Conservation (phyloP, 2,888 invertebrate species). For the Eurytoma adleriae region DNA sequence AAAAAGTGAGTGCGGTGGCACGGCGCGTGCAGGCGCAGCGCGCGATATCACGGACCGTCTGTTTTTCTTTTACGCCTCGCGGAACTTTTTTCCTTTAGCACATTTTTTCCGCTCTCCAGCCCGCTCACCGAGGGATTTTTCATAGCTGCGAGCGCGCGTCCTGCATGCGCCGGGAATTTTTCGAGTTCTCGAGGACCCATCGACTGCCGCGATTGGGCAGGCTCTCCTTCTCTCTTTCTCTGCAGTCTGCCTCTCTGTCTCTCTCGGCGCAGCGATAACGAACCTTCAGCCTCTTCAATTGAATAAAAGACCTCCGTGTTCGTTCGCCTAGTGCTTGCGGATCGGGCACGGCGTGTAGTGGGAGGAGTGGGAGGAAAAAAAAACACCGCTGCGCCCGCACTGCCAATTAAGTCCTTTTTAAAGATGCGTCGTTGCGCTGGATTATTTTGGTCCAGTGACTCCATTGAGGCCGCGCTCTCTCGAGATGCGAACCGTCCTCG, state of each 20-base stretch:
- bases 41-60: conserved; percentile 56
- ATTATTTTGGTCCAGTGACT: conserved; percentile 54
- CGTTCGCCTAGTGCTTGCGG: conserved; percentile 6
- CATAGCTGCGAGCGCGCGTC: background rate
- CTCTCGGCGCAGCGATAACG: conserved; percentile 48
- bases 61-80: conserved; percentile 72
- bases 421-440: conserved; percentile 50
- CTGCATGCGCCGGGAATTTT: conserved; percentile 27
- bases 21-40: background rate
- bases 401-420: conserved; percentile 57
- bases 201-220: conserved; percentile 44
- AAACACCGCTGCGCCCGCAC: background rate
- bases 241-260: too few relatives aligned
- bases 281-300: conserved; percentile 52
- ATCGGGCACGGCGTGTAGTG: background rate
- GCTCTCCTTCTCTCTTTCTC: background rate
- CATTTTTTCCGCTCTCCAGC: conserved; percentile 58
- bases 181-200: conserved; percentile 45
- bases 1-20: background rate
- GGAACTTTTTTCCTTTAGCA: conserved; percentile 65
- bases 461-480: conserved; percentile 33
- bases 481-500: conserved; percentile 24
- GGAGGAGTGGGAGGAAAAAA: conserved; percentile 12
- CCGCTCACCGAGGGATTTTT: conserved; percentile 35
- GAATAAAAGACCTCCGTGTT: conserved; percentile 44